phyloP scores from a whole-genome alignment of 2,113 vertebrate genomes.

The Gambusia holbrooki region DNA sequence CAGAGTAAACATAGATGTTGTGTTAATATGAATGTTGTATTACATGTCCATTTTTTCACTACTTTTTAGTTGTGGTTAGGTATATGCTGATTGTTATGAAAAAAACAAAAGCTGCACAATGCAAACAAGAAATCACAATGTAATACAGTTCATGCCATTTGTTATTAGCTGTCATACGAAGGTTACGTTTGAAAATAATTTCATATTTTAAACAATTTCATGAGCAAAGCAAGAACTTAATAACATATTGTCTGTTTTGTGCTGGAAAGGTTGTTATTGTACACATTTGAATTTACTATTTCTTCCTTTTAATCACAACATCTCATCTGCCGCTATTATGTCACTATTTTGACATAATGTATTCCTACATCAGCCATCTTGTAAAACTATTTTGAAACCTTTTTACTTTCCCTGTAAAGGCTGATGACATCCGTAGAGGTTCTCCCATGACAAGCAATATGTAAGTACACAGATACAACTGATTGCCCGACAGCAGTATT shows the following conservation, averaged over 20 bases:
- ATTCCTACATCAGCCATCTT: constrained; percentile 24
- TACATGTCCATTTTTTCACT: too few relatives aligned
- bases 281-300: background rate
- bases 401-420: constrained; percentile 20
- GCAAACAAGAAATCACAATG: background rate
- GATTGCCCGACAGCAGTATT: constrained; percentile 26
- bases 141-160: background rate
- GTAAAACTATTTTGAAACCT: constrained; percentile 10
- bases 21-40: too few relatives aligned
- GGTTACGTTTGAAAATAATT: background rate
- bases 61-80: too few relatives aligned
- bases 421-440: constrained; percentile 22
- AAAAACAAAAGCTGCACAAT: background rate
- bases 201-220: background rate
- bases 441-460: constrained; percentile 18
- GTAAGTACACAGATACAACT: constrained; percentile 28
- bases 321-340: constrained; percentile 26
- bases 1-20: too few relatives aligned
- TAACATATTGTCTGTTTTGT: background rate
- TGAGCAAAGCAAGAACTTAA: background rate
- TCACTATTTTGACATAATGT: background rate
- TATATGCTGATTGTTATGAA: background rate
- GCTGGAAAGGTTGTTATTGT: background rate
- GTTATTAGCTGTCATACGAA: background rate
- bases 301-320: background rate